Evolutionary conservation across 2,113 vertebrate genomes (phyloP).

Genomic region (Phrynosoma platyrhinos): DNA sequence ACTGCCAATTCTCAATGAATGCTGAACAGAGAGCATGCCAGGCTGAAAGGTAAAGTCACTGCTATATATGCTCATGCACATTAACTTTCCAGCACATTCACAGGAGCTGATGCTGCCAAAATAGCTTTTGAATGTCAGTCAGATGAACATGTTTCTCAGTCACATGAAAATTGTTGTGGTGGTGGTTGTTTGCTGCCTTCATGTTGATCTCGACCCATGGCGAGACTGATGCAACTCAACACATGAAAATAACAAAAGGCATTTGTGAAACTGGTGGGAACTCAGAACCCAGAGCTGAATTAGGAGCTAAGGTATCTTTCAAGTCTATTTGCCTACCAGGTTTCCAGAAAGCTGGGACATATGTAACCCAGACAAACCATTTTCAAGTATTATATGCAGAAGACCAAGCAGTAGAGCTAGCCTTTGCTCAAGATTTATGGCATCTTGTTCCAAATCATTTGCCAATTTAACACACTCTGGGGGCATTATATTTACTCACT

Average conservation of each 20-base stretch:
- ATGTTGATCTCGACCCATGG: too few relatives aligned
- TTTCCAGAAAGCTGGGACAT: not conserved
- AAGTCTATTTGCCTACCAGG: not conserved
- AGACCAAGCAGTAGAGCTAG: not conserved
- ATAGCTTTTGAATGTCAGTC: not conserved
- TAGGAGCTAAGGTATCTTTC: not conserved
- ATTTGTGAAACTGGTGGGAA: not conserved
- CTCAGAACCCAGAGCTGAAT: not conserved
- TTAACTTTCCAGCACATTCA: not conserved
- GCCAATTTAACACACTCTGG: not conserved
- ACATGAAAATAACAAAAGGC: not conserved
- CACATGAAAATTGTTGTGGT: not conserved
- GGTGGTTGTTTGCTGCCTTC: too few relatives aligned
- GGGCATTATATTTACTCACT: not conserved
- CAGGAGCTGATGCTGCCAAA: not conserved
- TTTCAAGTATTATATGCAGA: not conserved
- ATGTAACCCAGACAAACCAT: not conserved
- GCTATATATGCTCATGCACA: not conserved
- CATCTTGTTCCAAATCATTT: not conserved
- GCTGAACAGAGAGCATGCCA: not conserved
- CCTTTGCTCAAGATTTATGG: constrained; percentile 2
- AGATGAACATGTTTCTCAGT: not conserved
- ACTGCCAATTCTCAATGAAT: not conserved
- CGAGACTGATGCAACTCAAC: too few relatives aligned
- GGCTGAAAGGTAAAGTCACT: not conserved